Percentiles rank a stretch among this genome's conserved stretches.
Conservation (phyloP, 2,797 vertebrate genomes). For the Parauchenoglanis punctatus region DNA sequence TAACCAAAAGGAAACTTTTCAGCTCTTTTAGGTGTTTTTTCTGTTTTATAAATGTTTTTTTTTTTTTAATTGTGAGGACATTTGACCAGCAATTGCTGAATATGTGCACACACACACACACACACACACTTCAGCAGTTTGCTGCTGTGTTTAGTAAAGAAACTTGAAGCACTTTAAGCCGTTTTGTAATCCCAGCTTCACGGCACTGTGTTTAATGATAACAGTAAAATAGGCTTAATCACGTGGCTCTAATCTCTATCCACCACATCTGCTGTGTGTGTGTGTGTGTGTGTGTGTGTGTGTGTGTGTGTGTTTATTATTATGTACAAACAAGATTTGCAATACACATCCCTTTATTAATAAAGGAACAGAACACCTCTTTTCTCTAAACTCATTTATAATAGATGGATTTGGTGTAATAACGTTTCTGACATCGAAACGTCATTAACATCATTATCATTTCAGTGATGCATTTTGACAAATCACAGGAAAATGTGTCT, state of each 20-base stretch:
- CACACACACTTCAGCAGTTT: background rate
- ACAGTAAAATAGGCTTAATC: conserved; percentile 15
- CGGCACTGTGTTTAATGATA: background rate
- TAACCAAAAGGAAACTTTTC: background rate
- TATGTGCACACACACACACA: background rate
- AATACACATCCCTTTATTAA: background rate
- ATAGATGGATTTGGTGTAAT: background rate
- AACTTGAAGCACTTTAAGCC: background rate
- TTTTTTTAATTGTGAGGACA: background rate
- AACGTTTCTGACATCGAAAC: background rate
- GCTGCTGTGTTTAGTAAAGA: background rate
- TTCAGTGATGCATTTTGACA: background rate
- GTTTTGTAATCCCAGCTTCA: conserved; percentile 1
- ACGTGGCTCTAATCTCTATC: background rate
- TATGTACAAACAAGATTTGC: background rate
- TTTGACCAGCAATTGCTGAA: background rate
- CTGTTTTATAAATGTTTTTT: background rate
- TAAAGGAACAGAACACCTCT: background rate
- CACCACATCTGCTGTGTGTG: background rate
- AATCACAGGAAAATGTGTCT: background rate
- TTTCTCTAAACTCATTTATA: background rate
- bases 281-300: background rate
- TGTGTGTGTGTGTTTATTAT: background rate
- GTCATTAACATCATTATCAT: background rate
- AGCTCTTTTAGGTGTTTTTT: background rate